phyloP scores from a whole-genome alignment of 2,113 vertebrate genomes.

The Bubo bubo region DNA sequence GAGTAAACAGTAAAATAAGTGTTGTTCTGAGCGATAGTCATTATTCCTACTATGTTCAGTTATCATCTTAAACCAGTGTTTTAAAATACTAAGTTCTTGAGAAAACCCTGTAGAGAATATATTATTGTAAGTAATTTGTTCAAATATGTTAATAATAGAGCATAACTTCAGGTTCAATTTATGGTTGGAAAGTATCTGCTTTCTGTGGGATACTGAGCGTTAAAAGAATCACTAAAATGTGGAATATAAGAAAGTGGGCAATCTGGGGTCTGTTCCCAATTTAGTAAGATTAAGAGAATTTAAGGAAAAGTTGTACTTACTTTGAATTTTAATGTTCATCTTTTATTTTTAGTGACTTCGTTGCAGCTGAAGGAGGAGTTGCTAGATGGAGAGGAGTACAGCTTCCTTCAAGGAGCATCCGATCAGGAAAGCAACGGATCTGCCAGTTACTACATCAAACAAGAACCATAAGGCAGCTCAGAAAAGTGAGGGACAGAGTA shows the following conservation, averaged over 20 bases:
- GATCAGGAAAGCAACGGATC: constrained; percentile 97
- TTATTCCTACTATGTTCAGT: neutral
- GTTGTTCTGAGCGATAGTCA: neutral
- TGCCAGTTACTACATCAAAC: constrained; percentile 96
- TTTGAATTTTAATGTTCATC: neutral
- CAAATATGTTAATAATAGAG: neutral
- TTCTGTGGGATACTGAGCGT: neutral
- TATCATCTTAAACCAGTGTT: neutral
- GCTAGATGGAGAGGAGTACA: constrained; percentile 90
- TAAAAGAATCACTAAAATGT: neutral
- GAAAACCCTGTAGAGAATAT: neutral
- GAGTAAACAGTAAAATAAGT: neutral
- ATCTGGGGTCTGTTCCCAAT: neutral
- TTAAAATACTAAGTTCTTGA: neutral
- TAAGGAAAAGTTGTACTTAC: neutral
- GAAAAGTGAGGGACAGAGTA: constrained; percentile 14
- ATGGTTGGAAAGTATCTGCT: neutral
- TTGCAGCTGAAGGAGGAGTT: constrained; percentile 92
- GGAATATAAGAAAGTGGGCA: neutral
- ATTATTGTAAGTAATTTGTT: neutral
- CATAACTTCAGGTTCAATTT: neutral
- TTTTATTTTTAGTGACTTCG: constrained; percentile 80
- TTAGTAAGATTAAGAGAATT: neutral
- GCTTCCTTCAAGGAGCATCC: constrained; percentile 91
- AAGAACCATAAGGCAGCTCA: constrained; percentile 85